Percentiles rank a stretch among this genome's conserved stretches.
These are phyloP conservation scores for Chelonia mydas DNA, from an alignment of 2,797 vertebrate genomes.

Conservation along the genomic window DNA sequence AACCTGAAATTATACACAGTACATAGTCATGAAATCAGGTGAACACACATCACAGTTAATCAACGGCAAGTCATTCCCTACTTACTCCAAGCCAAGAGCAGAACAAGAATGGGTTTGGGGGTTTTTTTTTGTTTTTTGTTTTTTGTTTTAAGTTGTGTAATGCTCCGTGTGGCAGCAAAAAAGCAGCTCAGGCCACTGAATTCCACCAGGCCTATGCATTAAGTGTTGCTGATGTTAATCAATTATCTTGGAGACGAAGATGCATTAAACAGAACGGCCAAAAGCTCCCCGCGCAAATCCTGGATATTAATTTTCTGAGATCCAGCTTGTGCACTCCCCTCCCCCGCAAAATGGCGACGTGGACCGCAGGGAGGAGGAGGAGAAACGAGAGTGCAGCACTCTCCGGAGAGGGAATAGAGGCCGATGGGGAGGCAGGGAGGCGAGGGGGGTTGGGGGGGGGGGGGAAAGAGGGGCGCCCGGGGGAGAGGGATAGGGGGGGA, in stretches of 20 bases:
- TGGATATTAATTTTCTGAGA: neutral
- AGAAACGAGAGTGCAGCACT: constrained; percentile 13
- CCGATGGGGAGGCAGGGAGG: neutral
- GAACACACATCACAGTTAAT: neutral
- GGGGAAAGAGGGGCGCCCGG: too few relatives aligned
- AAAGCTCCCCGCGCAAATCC: neutral
- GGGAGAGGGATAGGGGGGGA: neutral
- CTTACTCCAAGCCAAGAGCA: neutral
- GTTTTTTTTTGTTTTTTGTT: too few relatives aligned
- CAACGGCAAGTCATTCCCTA: neutral
- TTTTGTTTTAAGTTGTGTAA: neutral
- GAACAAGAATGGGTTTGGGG: neutral
- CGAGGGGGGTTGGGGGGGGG: neutral
- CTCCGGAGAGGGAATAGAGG: neutral
- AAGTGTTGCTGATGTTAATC: neutral
- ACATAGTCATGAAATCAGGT: neutral
- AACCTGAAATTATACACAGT: neutral
- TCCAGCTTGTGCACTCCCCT: neutral
- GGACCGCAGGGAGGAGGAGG: constrained; percentile 47
- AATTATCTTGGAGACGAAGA: too few relatives aligned
- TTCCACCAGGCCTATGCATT: neutral
- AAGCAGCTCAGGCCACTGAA: neutral
- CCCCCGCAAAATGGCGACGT: constrained; percentile 84
- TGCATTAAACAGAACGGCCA: neutral
- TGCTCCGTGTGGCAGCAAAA: neutral